Percentiles rank a stretch among this genome's conserved stretches.
phyloP scores from a whole-genome alignment of 1,140 invertebrate genomes.

The Bicyclus anynana region DNA sequence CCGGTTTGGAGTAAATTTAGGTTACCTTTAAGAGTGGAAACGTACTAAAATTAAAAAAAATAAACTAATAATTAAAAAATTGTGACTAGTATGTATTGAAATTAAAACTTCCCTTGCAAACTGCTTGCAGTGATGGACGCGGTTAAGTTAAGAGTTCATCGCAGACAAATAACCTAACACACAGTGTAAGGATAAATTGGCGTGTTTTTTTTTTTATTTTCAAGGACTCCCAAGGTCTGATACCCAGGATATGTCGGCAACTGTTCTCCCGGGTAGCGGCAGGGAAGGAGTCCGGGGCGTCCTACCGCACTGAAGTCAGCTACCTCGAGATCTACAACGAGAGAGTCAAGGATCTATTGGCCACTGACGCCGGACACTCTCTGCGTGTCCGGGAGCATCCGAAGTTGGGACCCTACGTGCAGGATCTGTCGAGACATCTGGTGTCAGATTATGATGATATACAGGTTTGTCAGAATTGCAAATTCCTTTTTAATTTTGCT shows the following conservation, averaged over 20 bases:
- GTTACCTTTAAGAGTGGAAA: no score
- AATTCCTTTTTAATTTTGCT: no score
- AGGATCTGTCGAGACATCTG: slow-evolving; percentile 91
- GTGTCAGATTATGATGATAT: slow-evolving; percentile 92
- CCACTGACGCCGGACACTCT: slow-evolving; percentile 82
- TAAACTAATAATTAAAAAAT: no score
- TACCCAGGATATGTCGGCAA: slow-evolving; percentile 91
- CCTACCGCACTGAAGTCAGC: slow-evolving; percentile 89
- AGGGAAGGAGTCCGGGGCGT: slow-evolving; percentile 88
- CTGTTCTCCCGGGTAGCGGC: slow-evolving; percentile 86
- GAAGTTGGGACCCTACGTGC: slow-evolving; percentile 94
- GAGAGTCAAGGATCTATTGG: slow-evolving; percentile 90
- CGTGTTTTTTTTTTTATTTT: neutral
- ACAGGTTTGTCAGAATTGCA: slow-evolving; percentile 80
- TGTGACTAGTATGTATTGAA: no score
- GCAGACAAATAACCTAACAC: no score
- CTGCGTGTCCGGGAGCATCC: slow-evolving; percentile 95
- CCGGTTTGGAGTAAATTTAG: no score
- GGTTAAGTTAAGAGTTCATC: no score
- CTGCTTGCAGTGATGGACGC: no score
- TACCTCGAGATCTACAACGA: slow-evolving; percentile 97
- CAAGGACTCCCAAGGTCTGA: slow-evolving; percentile 89
- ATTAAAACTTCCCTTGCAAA: no score
- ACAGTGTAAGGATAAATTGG: no score
- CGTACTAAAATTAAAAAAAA: no score